These are phyloP conservation scores for Pollenia angustigena DNA, from an alignment of 2,888 invertebrate species.

Conservation along the genomic window DNA sequence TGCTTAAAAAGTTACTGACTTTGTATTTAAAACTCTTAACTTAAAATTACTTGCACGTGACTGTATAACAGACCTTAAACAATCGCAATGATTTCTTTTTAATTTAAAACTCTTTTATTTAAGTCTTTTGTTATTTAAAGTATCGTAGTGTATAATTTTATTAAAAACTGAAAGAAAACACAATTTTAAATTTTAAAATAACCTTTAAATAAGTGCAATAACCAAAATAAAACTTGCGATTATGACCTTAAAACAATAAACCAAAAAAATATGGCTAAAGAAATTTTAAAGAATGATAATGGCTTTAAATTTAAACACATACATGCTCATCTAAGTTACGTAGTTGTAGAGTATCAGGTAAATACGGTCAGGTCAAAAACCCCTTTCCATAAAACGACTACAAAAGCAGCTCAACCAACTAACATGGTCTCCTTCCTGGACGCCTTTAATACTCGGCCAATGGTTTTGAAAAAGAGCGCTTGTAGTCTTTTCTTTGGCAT, in stretches of 20 bases:
- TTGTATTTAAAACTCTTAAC: neutral
- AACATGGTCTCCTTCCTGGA: conserved; percentile 30
- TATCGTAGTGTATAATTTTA: conserved; percentile 28
- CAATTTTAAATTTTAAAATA: conserved; percentile 19
- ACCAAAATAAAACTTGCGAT: neutral
- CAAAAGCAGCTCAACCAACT: conserved; percentile 6
- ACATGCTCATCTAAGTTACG: conserved; percentile 48
- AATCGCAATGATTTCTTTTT: neutral
- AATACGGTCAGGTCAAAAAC: conserved; percentile 72
- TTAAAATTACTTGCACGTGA: conserved; percentile 30
- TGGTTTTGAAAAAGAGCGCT: neutral
- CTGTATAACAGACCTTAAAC: neutral
- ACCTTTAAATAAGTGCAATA: conserved; percentile 14
- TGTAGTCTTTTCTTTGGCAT: conserved; percentile 19
- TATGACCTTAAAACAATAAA: conserved; percentile 25
- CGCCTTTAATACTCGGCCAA: conserved; percentile 12
- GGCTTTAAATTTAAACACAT: neutral
- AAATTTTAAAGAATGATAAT: conserved; percentile 12
- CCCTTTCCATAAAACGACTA: conserved; percentile 33
- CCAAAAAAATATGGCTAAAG: conserved; percentile 9
- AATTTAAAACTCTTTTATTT: conserved; percentile 1
- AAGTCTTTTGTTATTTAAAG: neutral
- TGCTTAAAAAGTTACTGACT: neutral
- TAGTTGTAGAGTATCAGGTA: conserved; percentile 69
- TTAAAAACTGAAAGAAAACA: conserved; percentile 22